Conservation (phyloP, 2,888 invertebrate species). For the Apamea monoglypha region DNA sequence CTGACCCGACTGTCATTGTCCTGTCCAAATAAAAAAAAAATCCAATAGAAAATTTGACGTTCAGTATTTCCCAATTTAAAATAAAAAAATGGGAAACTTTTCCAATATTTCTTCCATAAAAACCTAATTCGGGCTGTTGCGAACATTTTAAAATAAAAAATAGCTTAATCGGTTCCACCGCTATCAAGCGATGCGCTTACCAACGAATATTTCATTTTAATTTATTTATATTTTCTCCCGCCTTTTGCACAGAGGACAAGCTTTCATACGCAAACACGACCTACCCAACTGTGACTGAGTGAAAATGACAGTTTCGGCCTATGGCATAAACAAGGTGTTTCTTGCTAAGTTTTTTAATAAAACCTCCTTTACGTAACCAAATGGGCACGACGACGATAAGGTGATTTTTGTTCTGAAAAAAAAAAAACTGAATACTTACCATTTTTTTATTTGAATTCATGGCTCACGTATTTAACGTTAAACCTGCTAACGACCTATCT, state of each 20-base stretch:
- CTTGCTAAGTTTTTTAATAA: conserved; percentile 9
- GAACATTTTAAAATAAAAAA: not conserved
- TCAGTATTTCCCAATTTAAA: not conserved
- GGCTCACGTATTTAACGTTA: conserved; percentile 33
- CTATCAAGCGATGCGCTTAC: not conserved
- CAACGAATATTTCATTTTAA: not conserved
- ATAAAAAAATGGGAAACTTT: not conserved
- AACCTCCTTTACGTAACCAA: not conserved
- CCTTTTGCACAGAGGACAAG: conserved; percentile 1
- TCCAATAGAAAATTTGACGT: not conserved
- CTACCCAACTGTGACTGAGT: conserved; percentile 22
- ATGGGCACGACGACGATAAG: conserved; percentile 7
- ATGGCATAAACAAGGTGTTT: conserved; percentile 8
- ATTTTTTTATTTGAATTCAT: conserved; percentile 35
- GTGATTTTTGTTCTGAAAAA: too few species aligned
- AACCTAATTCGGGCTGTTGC: not conserved
- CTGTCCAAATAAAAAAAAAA: not conserved
- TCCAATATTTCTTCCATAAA: not conserved
- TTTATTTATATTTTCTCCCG: not conserved
- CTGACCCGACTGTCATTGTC: not conserved
- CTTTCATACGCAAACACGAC: conserved; percentile 10
- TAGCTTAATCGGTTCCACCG: not conserved
- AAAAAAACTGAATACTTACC: not conserved
- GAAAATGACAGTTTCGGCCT: conserved; percentile 26
- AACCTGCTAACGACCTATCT: conserved; percentile 58